Base-by-base conservation (phyloP, 1,140 invertebrate genomes). In the Antheraea pernyi region DNA sequence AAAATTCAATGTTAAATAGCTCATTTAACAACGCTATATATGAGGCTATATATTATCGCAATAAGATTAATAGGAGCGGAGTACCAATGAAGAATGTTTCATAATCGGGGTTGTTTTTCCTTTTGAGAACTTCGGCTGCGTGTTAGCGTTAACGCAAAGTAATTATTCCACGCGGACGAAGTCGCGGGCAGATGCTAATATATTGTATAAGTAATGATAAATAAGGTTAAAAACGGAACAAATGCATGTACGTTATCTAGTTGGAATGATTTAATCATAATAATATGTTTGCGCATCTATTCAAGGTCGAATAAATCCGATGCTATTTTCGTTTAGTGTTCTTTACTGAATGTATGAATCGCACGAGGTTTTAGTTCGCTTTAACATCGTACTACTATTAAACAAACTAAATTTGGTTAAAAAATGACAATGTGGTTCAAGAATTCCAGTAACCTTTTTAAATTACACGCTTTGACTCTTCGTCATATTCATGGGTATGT, bases 281-380 rank as follows among this genome's bases (percentile, higher is more conserved):
- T 53, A 53, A 16, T 13, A 10, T 53, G 46, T 13, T 16, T 53
- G 46, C 46, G 46, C 46, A 53, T 6, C 16, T 53, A 53, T 13
- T 53, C 46, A 53, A 53, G 46, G 46, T 53, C 46, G 16, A 16
- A 53, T 53, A 53, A 53, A 53, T 16, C 7, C 46, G 16, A 53
- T 53, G 46, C 46, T 53, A 53, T 53, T 53, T 53, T 53, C 16
- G 46, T 53, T 53, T 53, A 53, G 46, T 53, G 46, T 48, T 11
- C 13, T n/a, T 53, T 53, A 13, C 13, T 53, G 46, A 13, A 16
- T 13, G 46, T 5, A 53, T 53, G 46, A 16, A 53, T 53, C 16
- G 46, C 46, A 53, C 46, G 46, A 6, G 7, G 16, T n/a, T 53
- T 53, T 53, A 13, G 46, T 53, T 11, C 11, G 39, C 39, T 42